Percentiles rank a stretch among this genome's conserved stretches.
Conservation (phyloP, 2,797 vertebrate species). For the Morus bassanus region DNA sequence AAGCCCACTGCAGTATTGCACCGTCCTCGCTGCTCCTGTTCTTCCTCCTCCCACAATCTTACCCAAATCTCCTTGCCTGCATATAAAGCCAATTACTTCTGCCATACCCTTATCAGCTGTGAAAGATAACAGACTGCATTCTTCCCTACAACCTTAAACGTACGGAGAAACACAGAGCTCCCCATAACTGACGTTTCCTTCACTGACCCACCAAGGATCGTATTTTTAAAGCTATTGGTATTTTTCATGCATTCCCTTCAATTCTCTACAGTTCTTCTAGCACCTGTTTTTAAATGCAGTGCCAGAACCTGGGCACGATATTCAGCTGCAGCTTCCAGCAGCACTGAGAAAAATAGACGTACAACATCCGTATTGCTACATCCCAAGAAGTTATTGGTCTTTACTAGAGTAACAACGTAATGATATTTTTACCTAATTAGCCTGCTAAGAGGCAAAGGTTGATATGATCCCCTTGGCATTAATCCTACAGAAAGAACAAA, state of each 20-base stretch:
- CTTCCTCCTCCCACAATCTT: neutral
- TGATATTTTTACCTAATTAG: neutral
- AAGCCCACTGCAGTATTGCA: neutral
- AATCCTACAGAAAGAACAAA: neutral
- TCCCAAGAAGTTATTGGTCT: neutral
- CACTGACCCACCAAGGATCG: rapidly evolving
- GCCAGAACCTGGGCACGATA: neutral
- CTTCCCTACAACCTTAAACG: neutral
- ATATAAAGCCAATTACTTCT: neutral
- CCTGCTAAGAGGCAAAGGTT: neutral
- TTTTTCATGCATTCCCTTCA: neutral
- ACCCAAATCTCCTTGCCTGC: neutral
- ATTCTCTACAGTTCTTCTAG: neutral
- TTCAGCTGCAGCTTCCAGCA: neutral
- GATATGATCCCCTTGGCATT: rapidly evolving
- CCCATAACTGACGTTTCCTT: neutral
- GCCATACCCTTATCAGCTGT: rapidly evolving
- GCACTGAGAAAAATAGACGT: neutral
- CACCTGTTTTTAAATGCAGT: neutral
- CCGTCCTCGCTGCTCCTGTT: neutral
- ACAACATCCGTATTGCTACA: neutral
- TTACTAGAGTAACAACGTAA: neutral
- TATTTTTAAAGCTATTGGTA: neutral
- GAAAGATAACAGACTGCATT: neutral
- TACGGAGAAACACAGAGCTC: neutral